Conservation (phyloP, 2,797 vertebrate species). For the Nannoperca obscura region DNA sequence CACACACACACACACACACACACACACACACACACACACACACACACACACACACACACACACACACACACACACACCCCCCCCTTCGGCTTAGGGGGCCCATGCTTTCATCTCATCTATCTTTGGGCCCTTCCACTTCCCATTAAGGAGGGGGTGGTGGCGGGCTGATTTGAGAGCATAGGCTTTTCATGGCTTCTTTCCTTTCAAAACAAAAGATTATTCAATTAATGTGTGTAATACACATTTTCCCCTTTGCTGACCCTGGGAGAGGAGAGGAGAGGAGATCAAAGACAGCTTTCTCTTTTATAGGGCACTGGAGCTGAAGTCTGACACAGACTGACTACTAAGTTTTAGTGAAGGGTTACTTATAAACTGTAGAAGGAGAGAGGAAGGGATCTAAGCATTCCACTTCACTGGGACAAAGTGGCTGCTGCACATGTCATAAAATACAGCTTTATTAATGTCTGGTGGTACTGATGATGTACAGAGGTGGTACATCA, state of each 20-base stretch:
- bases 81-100: conserved; percentile 62
- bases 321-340: conserved; percentile 62
- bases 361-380: conserved; percentile 62
- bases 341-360: conserved; percentile 58
- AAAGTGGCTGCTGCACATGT: conserved; percentile 50
- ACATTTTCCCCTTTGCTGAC: conserved; percentile 78
- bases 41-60: neutral
- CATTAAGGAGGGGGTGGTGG: conserved; percentile 53
- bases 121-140: conserved; percentile 80
- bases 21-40: conserved; percentile 3
- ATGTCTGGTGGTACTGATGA: conserved; percentile 21
- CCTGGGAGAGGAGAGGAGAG: conserved; percentile 56
- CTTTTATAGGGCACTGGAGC: conserved; percentile 62
- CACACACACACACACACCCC: conserved; percentile 3
- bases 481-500: conserved; percentile 16
- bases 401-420: conserved; percentile 41
- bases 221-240: conserved; percentile 83
- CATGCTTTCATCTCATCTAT: conserved; percentile 81
- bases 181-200: conserved; percentile 81
- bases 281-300: conserved; percentile 74
- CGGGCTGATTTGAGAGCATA: conserved; percentile 52
- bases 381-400: conserved; percentile 54
- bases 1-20: conserved; percentile 1
- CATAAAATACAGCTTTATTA: conserved; percentile 27
- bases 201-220: conserved; percentile 87